These are phyloP conservation scores for Aphrocallistes beatrix DNA, from an alignment of 37 sponge, comb jelly and placozoan species.

Conservation along the genomic window DNA sequence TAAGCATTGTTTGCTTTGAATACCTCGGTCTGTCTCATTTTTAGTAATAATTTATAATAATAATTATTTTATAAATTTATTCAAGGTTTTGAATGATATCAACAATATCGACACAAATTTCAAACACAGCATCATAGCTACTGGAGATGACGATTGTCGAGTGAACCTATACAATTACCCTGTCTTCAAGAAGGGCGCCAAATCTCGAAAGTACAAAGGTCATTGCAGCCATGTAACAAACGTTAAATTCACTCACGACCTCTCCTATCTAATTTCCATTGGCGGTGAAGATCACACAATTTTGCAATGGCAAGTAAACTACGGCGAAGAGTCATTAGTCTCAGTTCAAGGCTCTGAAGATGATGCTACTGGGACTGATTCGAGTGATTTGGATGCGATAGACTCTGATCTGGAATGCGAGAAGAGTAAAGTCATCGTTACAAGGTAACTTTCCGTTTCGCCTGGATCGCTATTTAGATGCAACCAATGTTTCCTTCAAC, in stretches of 20 bases:
- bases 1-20: too few relatives aligned
- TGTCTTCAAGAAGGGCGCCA: constrained; percentile 72
- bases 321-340: background rate
- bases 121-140: constrained; percentile 28
- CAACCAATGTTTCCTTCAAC: too few relatives aligned
- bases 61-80: too few relatives aligned
- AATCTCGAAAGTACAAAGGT: constrained; percentile 78
- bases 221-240: constrained; percentile 98
- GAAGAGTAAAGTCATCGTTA: constrained; percentile 48
- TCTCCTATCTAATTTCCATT: constrained; percentile 59
- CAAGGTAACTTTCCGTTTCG: too few relatives aligned
- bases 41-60: too few relatives aligned
- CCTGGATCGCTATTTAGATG: too few relatives aligned
- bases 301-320: constrained; percentile 79
- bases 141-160: constrained; percentile 44
- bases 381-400: constrained; percentile 62
- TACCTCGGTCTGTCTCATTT: too few relatives aligned
- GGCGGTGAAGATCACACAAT: constrained; percentile 91
- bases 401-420: constrained; percentile 85
- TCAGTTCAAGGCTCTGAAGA: constrained; percentile 48
- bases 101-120: constrained; percentile 38
- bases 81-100: constrained; percentile 43
- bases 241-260: constrained; percentile 66
- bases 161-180: constrained; percentile 39
- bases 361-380: constrained; percentile 74